Conservation (phyloP, 2,797 vertebrate species). For the Neopelma chrysocephalum region DNA sequence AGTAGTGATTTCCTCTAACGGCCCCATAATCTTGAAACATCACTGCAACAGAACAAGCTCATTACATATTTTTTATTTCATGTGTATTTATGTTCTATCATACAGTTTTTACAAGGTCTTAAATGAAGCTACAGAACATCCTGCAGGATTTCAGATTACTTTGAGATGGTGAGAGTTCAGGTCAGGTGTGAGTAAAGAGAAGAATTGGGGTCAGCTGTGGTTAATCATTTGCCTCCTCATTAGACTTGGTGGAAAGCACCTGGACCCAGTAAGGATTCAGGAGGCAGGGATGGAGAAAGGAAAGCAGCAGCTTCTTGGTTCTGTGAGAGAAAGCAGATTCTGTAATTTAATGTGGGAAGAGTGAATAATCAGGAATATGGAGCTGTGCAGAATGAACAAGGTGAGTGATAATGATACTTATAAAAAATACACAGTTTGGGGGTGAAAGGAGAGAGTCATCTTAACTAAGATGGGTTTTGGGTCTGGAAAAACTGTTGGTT, state of each 20-base stretch:
- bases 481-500: accelerated
- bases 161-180: not conserved
- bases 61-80: not conserved
- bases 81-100: not conserved
- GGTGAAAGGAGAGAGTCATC: not conserved
- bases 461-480: not conserved
- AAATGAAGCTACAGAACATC: not conserved
- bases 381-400: accelerated
- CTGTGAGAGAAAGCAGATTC: accelerated
- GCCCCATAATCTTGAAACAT: no score
- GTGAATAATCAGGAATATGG: accelerated
- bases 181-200: not conserved
- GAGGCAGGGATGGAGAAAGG: not conserved
- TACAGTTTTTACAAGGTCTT: not conserved
- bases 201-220: not conserved
- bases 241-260: not conserved
- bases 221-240: not conserved
- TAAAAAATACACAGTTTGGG: accelerated
- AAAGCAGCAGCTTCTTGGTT: not conserved
- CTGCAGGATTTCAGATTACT: not conserved
- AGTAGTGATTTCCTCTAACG: not conserved
- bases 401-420: not conserved
- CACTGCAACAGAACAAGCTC: not conserved
- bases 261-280: not conserved
- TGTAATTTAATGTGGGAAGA: not conserved